Base-by-base conservation (phyloP, 2,797 vertebrate genomes). In the Karalla daura region DNA sequence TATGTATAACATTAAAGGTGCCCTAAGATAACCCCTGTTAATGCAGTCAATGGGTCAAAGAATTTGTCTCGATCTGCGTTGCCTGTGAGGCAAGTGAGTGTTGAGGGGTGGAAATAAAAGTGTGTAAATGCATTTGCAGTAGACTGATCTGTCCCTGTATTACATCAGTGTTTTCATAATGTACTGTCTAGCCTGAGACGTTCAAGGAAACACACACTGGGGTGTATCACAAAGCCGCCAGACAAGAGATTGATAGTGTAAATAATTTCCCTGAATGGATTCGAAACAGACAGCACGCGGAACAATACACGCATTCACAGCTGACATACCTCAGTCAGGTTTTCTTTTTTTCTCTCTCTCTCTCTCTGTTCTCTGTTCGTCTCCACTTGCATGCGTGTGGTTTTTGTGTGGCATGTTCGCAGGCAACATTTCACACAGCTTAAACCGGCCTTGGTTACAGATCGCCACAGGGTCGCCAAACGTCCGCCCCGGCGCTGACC, bases 401-500 rank as follows among this genome's bases (percentile, higher is more conserved):
- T 58, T 62, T 27, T n/a, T n/a, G n/a, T 37, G 43, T 61, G 39
- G 15, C 27, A 56, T 30, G 37, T 15, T 45, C 40, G 21, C 32
- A 8, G 63, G 39, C 52, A 66, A 63, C 46, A 58, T 20, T 46
- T 70, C 30, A 15, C 59, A 8, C 58, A 27, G 44, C 63, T 35
- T 62, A 49, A 63, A 52, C 62, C 18, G 24, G 58, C 33, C 41
- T 65, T 36, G 32, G 56, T 50, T 67, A 41, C 52, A 74, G 54
- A 74, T 75, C 59, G 45, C 63, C 15, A 9, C 2, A 5, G 59
- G 59, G 32, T 76, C 53, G 66, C 75, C 51, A 66, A 71, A 23
- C 18, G 9, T 28, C 55, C 52, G 55, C 52, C 73, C 68, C 69
- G 35, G 18, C 35, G 41, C 54, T 63, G 59, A 85, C 76, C 74